Base-by-base conservation (phyloP, 2,888 invertebrate species). In the Phalangium opilio region DNA sequence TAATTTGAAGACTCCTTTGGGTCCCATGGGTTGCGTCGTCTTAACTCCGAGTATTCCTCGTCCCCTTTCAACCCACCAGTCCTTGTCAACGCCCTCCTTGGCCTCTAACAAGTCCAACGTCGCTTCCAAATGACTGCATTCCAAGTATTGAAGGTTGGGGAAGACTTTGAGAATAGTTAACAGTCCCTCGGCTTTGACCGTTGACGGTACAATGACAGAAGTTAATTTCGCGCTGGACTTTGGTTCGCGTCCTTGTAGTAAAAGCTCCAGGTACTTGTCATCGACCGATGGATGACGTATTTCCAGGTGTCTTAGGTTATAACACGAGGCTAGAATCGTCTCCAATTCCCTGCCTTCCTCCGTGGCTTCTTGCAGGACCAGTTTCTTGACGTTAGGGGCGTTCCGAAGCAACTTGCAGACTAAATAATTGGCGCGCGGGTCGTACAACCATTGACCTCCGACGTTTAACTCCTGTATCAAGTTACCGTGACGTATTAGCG, bases 201-300 rank as follows among this genome's bases (percentile, higher is more conserved):
- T 55, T 4, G 57, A 55, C 8, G 58, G 58, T 12, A 58, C 21
- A 11, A 43, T 36, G 21, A 57, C 18, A 36, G 53, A 52, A 11
- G 36, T 50, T 3, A 56, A 36, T 3, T 35, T 36, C 1, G 43
- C 36, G 21, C 40, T 38, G 3, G 17, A 17, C 2, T 44, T 41
- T 20, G 49, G 34, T 4, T 12, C 14, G 15, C 19, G 10, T 20
- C 51, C 44, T 17, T 36, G 32, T n/a, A 42, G 33, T 10, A 17
- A 41, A n/a, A 57, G 44, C 5, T 44, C 41, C 10, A 44, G 36
- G 36, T 57, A 52, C 10, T 40, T 33, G 10, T 52, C 49, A n/a
- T 48, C 52, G 15, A 56, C n/a, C 12, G 57, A 58, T 11, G 57
- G 58, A 38, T 57, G 55, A 39, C 50, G 44, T 18, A 58, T 50